A percentile compares a stretch with the other conserved stretches of the same genome.
Evolutionary conservation across 2,797 vertebrate species (phyloP).

Genomic region (Chlorospingus semifuscus): DNA sequence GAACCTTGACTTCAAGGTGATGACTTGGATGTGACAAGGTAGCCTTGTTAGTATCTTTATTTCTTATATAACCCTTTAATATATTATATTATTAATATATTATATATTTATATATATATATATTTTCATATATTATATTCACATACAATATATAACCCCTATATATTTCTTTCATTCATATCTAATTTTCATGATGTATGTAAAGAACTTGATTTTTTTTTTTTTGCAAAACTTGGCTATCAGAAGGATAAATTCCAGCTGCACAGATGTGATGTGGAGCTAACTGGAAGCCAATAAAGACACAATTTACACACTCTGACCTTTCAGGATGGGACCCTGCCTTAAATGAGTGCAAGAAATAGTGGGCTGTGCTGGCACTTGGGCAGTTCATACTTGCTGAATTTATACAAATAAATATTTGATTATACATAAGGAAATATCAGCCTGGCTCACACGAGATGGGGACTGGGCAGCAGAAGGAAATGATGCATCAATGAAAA

Average conservation of each 20-base stretch:
- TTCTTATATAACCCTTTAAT: neutral
- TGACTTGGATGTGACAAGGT: neutral
- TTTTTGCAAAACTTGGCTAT: neutral
- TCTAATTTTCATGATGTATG: neutral
- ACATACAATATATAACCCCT: too few relatives aligned
- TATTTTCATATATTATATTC: too few relatives aligned
- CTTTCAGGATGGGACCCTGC: neutral
- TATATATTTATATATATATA: too few relatives aligned
- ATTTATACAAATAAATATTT: slow-evolving; percentile 34
- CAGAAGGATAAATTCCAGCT: neutral
- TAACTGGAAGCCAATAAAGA: neutral
- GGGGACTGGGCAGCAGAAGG: neutral
- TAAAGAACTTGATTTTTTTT: neutral
- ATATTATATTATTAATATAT: too few relatives aligned
- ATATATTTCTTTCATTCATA: neutral
- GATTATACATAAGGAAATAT: slow-evolving; percentile 22
- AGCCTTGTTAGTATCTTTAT: neutral
- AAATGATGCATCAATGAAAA: slow-evolving; percentile 49
- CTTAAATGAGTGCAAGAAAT: neutral
- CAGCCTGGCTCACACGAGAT: neutral
- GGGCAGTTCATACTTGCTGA: neutral
- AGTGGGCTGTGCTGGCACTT: neutral
- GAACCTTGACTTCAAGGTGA: neutral
- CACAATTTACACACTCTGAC: neutral
- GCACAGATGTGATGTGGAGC: neutral